phyloP scores from a whole-genome alignment of 1,140 invertebrate species.

The Lepeophtheirus salmonis region DNA sequence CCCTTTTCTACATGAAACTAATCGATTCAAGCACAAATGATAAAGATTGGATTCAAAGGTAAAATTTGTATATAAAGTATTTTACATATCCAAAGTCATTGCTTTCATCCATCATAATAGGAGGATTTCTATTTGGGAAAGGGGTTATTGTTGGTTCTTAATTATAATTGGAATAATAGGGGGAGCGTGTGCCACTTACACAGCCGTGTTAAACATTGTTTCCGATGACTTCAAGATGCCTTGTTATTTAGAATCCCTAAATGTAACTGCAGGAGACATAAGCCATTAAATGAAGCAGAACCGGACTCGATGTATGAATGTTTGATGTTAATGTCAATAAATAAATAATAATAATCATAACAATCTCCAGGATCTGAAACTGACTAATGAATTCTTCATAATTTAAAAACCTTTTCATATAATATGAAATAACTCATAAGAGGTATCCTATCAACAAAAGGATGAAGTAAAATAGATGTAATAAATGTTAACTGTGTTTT shows the following conservation, averaged over 20 bases:
- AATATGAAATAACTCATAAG: too few species aligned
- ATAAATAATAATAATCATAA: too few species aligned
- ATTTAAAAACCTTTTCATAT: too few species aligned
- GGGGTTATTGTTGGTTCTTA: conserved; percentile 35
- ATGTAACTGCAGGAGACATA: too few species aligned
- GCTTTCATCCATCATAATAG: conserved; percentile 25
- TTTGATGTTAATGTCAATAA: too few species aligned
- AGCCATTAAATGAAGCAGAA: too few species aligned
- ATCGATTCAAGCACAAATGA: conserved; percentile 12
- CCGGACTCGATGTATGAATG: too few species aligned
- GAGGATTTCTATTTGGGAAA: conserved; percentile 28
- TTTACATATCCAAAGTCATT: not conserved
- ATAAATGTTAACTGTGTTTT: too few species aligned
- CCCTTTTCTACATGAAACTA: conserved; percentile 53
- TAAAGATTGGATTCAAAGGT: conserved; percentile 13
- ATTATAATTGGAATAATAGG: conserved; percentile 39
- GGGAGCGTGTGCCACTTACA: conserved; percentile 38
- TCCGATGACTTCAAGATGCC: conserved; percentile 17
- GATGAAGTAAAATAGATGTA: too few species aligned
- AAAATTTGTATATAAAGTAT: not conserved
- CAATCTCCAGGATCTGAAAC: too few species aligned
- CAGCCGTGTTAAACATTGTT: conserved; percentile 35
- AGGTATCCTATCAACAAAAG: too few species aligned
- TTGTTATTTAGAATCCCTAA: conserved; percentile 1
- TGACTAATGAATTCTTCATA: too few species aligned